phyloP scores from a whole-genome alignment of 2,888 invertebrate genomes.

The Nomada fucata region DNA sequence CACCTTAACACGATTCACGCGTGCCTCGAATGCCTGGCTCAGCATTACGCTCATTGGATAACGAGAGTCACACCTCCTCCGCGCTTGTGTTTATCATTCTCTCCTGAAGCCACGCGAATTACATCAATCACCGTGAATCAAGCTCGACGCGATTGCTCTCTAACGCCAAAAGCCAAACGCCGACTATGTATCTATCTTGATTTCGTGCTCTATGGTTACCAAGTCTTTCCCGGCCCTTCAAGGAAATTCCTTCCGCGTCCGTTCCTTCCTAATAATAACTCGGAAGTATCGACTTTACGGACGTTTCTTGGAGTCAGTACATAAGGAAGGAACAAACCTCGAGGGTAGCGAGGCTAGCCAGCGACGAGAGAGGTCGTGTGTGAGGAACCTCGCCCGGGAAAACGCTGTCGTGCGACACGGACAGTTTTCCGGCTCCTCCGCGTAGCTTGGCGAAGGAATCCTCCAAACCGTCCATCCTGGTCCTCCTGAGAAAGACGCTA shows the following conservation, averaged over 20 bases:
- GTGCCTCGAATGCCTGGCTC: slow-evolving; percentile 72
- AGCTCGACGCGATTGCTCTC: slow-evolving; percentile 12
- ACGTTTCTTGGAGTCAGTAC: not conserved
- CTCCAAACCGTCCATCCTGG: slow-evolving; percentile 76
- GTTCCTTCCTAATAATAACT: too few species aligned
- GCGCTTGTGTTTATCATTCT: slow-evolving; percentile 46
- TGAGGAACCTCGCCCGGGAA: slow-evolving; percentile 90
- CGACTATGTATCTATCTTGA: not conserved
- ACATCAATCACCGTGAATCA: slow-evolving; percentile 30
- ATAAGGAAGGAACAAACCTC: slow-evolving; percentile 75
- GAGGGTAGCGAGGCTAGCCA: slow-evolving; percentile 79
- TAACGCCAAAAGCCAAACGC: not conserved
- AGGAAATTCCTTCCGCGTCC: too few species aligned
- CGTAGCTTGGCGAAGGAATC: slow-evolving; percentile 80
- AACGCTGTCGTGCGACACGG: slow-evolving; percentile 96
- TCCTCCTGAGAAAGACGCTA: slow-evolving; percentile 78
- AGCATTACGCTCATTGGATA: slow-evolving; percentile 58
- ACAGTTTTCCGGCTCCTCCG: slow-evolving; percentile 87
- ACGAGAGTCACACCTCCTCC: slow-evolving; percentile 48
- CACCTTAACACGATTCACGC: slow-evolving; percentile 74
- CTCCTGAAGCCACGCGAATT: slow-evolving; percentile 35
- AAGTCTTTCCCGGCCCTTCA: too few species aligned
- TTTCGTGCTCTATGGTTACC: too few species aligned
- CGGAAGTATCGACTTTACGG: too few species aligned
- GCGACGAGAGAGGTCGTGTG: slow-evolving; percentile 80